Evolutionary conservation across 2,113 vertebrate species (phyloP).

Genomic region (Rhinolophus ferrumequinum): DNA sequence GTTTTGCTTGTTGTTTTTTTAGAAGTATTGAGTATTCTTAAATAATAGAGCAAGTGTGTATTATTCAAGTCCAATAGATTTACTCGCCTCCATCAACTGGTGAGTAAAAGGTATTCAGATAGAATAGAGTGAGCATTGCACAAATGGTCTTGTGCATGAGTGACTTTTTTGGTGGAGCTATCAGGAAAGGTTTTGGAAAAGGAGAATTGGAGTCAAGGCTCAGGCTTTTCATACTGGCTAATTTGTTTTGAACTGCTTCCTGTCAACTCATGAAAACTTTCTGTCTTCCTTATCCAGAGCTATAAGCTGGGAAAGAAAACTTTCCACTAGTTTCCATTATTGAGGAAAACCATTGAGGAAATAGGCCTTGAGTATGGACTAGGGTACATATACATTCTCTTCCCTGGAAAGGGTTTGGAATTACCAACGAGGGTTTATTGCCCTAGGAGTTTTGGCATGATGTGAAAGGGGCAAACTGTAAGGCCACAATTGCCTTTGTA

Average conservation of each 20-base stretch:
- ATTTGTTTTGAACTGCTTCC: constrained; percentile 32
- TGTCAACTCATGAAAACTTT: neutral
- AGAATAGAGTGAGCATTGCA: neutral
- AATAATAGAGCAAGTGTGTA: neutral
- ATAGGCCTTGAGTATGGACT: neutral
- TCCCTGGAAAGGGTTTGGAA: neutral
- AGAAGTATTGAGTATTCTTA: constrained; percentile 9
- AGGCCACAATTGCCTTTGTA: neutral
- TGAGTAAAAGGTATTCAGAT: neutral
- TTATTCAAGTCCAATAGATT: constrained; percentile 49
- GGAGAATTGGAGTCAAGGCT: neutral
- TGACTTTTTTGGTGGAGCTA: neutral
- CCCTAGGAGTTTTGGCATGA: neutral
- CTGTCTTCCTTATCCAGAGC: neutral
- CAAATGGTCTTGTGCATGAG: neutral
- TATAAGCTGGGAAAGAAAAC: neutral
- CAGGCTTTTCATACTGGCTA: neutral
- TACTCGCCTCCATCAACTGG: neutral
- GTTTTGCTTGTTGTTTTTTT: constrained; percentile 36
- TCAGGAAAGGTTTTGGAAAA: neutral
- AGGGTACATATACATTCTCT: neutral
- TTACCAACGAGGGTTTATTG: neutral
- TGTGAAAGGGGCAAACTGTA: neutral
- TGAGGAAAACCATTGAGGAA: neutral
- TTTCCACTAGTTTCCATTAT: constrained; percentile 28